phyloP scores from a whole-genome alignment of 2,888 invertebrate genomes.

The Macrophya alboannulata region DNA sequence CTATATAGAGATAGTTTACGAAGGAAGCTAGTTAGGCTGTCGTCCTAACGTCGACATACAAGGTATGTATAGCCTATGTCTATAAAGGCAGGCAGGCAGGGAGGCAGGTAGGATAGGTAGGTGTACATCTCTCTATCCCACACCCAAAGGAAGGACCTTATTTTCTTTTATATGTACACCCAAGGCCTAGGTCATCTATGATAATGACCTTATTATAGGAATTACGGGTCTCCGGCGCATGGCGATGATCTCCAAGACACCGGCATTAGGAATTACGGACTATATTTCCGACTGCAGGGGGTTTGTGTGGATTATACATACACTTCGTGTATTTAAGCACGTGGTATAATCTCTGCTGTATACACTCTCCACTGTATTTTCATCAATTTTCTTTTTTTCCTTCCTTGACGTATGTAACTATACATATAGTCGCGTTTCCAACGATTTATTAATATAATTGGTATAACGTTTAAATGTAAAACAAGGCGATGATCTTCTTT shows the following conservation, averaged over 20 bases:
- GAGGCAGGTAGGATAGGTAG: too few species aligned
- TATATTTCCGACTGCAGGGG: background rate
- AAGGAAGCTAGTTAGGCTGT: constrained; percentile 30
- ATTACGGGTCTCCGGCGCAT: constrained; percentile 15
- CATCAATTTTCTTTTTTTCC: background rate
- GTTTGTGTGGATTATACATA: background rate
- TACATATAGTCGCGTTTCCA: too few species aligned
- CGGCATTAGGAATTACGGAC: constrained; percentile 10
- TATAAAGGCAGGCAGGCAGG: background rate
- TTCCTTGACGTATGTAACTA: background rate
- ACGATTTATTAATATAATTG: background rate
- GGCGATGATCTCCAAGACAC: background rate
- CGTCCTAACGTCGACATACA: background rate
- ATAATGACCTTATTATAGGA: constrained; percentile 46
- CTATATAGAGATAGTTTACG: background rate
- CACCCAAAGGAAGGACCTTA: background rate
- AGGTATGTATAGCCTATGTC: background rate
- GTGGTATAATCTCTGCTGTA: too few species aligned
- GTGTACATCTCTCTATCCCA: background rate
- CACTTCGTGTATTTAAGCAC: too few species aligned
- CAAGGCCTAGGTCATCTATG: constrained; percentile 35
- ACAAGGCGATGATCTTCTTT: background rate
- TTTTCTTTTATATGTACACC: background rate
- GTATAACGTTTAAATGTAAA: background rate
- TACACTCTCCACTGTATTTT: background rate